Conservation (phyloP, 2,113 vertebrate species). For the Dasyurus viverrinus region DNA sequence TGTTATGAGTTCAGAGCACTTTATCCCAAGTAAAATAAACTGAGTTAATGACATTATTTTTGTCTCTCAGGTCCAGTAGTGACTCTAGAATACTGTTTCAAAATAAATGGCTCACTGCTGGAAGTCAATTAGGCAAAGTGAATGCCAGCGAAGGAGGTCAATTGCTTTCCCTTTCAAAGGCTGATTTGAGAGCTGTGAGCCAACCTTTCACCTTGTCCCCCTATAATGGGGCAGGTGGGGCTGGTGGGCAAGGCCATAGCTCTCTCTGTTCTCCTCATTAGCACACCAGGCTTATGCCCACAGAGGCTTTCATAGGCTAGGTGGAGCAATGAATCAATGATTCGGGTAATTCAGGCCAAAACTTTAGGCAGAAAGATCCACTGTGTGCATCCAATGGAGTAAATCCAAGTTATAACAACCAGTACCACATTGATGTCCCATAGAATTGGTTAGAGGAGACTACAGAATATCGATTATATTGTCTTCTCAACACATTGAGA, state of each 20-base stretch:
- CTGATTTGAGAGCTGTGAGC: conserved; percentile 74
- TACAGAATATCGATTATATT: not conserved
- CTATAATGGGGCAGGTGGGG: conserved; percentile 57
- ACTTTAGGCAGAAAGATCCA: not conserved
- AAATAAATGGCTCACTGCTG: conserved; percentile 79
- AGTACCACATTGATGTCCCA: not conserved
- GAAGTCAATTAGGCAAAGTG: conserved; percentile 75
- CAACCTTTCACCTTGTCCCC: conserved; percentile 73
- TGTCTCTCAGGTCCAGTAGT: conserved; percentile 70
- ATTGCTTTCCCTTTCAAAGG: conserved; percentile 78
- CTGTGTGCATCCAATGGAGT: not conserved
- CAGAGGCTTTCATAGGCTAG: conserved; percentile 6
- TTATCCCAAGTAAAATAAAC: conserved; percentile 82
- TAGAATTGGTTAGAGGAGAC: not conserved
- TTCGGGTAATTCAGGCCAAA: not conserved
- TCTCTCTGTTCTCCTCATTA: conserved; percentile 43
- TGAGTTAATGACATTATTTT: conserved; percentile 78
- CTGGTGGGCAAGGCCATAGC: conserved; percentile 45
- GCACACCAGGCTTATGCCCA: conserved; percentile 39
- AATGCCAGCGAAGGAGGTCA: conserved; percentile 72
- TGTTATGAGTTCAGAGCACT: conserved; percentile 77
- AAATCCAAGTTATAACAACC: not conserved
- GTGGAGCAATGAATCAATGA: conserved; percentile 1
- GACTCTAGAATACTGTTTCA: conserved; percentile 75
- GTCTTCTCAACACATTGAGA: not conserved